phyloP scores from a whole-genome alignment of 2,113 vertebrate species.

The Macroglossus sobrinus region DNA sequence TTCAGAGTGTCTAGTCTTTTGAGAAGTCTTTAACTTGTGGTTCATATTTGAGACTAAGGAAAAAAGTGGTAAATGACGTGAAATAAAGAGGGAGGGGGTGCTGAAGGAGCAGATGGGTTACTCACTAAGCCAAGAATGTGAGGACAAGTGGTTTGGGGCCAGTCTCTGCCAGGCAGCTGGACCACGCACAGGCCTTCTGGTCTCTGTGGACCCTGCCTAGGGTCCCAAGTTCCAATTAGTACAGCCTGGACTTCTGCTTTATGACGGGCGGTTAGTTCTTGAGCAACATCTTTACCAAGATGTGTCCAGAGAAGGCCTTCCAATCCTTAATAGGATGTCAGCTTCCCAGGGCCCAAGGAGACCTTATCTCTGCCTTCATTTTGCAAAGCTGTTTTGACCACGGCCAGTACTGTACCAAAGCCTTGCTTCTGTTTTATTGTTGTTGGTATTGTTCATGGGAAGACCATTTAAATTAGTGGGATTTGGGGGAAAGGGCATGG shows the following conservation, averaged over 20 bases:
- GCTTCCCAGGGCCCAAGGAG: not conserved
- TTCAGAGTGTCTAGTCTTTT: conserved; percentile 56
- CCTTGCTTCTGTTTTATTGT: not conserved
- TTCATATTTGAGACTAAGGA: conserved; percentile 56
- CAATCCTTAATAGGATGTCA: not conserved
- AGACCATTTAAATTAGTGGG: not conserved
- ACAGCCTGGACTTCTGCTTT: not conserved
- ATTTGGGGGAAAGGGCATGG: fast-evolving
- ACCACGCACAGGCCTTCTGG: not conserved
- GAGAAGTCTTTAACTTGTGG: conserved; percentile 54
- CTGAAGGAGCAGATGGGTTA: not conserved
- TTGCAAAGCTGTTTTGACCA: not conserved
- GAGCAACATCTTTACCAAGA: conserved; percentile 6
- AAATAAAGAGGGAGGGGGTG: not conserved
- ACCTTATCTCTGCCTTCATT: not conserved
- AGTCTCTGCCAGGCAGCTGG: not conserved
- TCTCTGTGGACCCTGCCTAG: not conserved
- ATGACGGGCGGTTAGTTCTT: not conserved
- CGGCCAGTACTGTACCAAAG: not conserved
- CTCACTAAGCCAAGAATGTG: not conserved
- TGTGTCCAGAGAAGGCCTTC: conserved; percentile 13
- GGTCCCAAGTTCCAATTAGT: not conserved
- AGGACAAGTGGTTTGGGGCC: not conserved
- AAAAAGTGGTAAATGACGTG: conserved; percentile 41
- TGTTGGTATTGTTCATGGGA: not conserved